These are phyloP conservation scores for Ptilonorhynchus violaceus DNA, from an alignment of 2,113 vertebrate species.

Conservation along the genomic window DNA sequence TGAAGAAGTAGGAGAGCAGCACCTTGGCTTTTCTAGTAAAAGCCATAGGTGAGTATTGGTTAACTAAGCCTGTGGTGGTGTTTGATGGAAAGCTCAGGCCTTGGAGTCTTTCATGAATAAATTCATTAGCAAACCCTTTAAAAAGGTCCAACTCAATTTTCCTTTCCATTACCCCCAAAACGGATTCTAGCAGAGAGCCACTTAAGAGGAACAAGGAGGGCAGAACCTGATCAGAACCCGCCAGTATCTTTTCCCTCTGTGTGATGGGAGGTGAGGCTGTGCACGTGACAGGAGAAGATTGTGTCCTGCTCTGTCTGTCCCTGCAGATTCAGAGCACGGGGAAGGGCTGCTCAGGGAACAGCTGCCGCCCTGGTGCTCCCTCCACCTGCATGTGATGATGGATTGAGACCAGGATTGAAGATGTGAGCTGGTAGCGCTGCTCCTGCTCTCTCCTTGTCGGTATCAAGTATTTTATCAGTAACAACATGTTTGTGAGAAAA, in stretches of 20 bases:
- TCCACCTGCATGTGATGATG: neutral
- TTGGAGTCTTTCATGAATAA: constrained; percentile 44
- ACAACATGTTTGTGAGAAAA: neutral
- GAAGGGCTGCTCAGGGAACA: neutral
- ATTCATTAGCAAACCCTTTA: constrained; percentile 49
- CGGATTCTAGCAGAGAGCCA: constrained; percentile 24
- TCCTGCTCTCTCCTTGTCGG: neutral
- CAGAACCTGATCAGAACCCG: constrained; percentile 1
- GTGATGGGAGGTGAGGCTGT: neutral
- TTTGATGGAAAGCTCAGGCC: constrained; percentile 23
- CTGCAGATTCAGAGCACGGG: neutral
- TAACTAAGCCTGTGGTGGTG: neutral
- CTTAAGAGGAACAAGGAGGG: constrained; percentile 11
- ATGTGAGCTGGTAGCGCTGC: neutral
- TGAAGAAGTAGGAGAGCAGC: neutral
- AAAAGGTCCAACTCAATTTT: constrained; percentile 54
- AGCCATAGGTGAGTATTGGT: neutral
- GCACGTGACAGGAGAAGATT: neutral
- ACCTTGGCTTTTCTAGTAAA: neutral
- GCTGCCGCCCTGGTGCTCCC: neutral
- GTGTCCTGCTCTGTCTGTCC: neutral
- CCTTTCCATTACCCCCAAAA: constrained; percentile 37
- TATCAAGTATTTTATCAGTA: neutral
- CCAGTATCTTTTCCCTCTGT: neutral
- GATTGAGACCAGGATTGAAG: neutral